phyloP scores from a whole-genome alignment of 2,113 vertebrate genomes.

The Dipodomys spectabilis region DNA sequence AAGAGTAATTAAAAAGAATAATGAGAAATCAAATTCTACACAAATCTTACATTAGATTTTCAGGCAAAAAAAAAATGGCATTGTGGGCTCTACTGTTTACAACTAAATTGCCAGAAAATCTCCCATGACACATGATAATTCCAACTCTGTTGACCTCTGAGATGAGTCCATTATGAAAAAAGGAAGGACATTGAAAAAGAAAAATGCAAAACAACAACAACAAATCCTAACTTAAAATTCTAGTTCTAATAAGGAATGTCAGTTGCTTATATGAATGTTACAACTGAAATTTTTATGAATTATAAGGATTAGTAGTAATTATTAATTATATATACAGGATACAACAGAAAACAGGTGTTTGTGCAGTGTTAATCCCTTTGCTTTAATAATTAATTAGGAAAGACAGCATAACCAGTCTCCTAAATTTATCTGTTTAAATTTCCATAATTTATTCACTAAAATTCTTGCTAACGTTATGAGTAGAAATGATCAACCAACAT shows the following conservation, averaged over 20 bases:
- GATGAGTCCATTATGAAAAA: background rate
- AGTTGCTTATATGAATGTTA: background rate
- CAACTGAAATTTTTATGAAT: background rate
- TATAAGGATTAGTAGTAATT: constrained; percentile 11
- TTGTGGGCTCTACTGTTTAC: background rate
- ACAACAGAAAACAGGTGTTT: background rate
- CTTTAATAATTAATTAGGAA: constrained; percentile 55
- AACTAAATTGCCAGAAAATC: constrained; percentile 40
- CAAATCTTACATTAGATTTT: background rate
- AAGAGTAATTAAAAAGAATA: no score
- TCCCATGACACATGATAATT: background rate
- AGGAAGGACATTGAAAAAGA: background rate
- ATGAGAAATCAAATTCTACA: background rate
- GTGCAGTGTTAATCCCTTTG: constrained; percentile 8
- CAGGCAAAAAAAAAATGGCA: background rate
- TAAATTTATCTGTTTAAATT: constrained; percentile 15
- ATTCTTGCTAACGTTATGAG: constrained; percentile 29
- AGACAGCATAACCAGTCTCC: background rate
- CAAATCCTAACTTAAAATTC: background rate
- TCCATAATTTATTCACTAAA: constrained; percentile 38
- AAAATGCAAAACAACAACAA: background rate
- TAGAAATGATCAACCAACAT: constrained; percentile 56
- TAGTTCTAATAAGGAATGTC: background rate
- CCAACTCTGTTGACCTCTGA: background rate
- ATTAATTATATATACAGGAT: constrained; percentile 20